Evolutionary conservation across 2,888 invertebrate species (phyloP), one percentile per base, ranked within the genome.

Genomic region (Melanophora roralis): DNA sequence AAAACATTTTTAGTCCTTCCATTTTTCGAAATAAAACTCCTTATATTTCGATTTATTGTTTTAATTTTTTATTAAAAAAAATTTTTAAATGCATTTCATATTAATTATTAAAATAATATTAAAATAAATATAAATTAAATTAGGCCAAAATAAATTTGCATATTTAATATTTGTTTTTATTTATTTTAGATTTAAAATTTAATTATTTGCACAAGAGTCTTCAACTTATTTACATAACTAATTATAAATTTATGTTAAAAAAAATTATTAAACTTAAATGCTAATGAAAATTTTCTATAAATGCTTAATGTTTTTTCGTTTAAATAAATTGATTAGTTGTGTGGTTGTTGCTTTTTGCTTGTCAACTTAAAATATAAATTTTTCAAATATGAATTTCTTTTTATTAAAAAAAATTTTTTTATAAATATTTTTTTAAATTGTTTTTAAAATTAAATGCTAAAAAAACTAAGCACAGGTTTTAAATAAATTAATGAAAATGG

Each of bases 381-480:
- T n/a, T n/a, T n/a, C n/a, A n/a, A n/a, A n/a, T n/a, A 53, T 12
- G 11, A 16, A 0, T 49, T 69, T 71, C 55, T 53, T 9, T 53
- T n/a, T 69, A 12, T 65, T 40, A n/a, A n/a, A n/a, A n/a, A n/a
- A n/a, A n/a, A n/a, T 34, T 51, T 57, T 40, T 68, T 60, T 9
- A 71, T 16, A 27, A 59, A 21, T 19, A 59, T 43, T 43, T 19
- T 62, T 59, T 64, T 36, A 57, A 57, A 57, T 36, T 45, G 4
- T 49, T 62, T 72, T 55, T 9, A 1, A 34, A 38, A 49, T 40
- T 87, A 88, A 88, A 87, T 87, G 87, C 87, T 85, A 84, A 85
- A 85, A 45, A 84, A 85, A 86, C 85, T 87, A 88, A 87, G 88
- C 88, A 87, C 87, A 86, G 83, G 78, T 74, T 80, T 73, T 71